Evolutionary conservation across 2,888 invertebrate species (phyloP).

Genomic region (Drosophila longiperda): DNA sequence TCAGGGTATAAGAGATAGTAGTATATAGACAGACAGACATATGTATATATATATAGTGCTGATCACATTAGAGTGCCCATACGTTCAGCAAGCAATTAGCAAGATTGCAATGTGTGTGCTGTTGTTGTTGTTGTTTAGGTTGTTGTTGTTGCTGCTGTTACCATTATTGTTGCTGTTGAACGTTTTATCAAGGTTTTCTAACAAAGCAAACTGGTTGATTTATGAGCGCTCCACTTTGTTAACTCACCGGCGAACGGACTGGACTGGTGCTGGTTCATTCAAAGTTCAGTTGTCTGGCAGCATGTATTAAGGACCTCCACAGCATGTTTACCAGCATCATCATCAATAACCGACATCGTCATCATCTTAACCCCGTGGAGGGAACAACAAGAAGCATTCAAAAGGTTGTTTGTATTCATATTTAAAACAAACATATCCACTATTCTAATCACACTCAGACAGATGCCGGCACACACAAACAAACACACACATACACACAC

Average conservation of each 20-base stretch:
- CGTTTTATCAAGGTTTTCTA: slow-evolving; percentile 79
- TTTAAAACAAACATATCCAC: slow-evolving; percentile 72
- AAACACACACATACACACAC: slow-evolving; percentile 24
- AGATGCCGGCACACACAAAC: slow-evolving; percentile 26
- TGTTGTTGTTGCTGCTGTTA: slow-evolving; percentile 12
- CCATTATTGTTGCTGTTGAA: slow-evolving; percentile 60
- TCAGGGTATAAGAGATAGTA: slow-evolving; percentile 13
- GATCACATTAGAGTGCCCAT: slow-evolving; percentile 62
- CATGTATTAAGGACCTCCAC: slow-evolving; percentile 16
- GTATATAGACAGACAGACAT: background rate
- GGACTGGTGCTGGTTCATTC: background rate
- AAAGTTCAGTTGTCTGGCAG: slow-evolving; percentile 5
- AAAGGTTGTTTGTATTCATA: slow-evolving; percentile 64
- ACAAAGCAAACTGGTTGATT: slow-evolving; percentile 74
- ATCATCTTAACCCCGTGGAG: slow-evolving; percentile 1
- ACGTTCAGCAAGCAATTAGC: slow-evolving; percentile 75
- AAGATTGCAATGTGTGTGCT: slow-evolving; percentile 68
- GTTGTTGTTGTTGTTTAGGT: slow-evolving; percentile 6
- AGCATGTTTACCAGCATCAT: slow-evolving; percentile 52
- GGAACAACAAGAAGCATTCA: slow-evolving; percentile 17
- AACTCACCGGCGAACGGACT: slow-evolving; percentile 62
- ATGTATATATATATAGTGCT: background rate
- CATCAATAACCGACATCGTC: slow-evolving; percentile 67
- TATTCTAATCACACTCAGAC: slow-evolving; percentile 67
- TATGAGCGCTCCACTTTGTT: slow-evolving; percentile 75